phyloP scores from a whole-genome alignment of 2,888 invertebrate species.

The Drosophila parthenogenetica region DNA sequence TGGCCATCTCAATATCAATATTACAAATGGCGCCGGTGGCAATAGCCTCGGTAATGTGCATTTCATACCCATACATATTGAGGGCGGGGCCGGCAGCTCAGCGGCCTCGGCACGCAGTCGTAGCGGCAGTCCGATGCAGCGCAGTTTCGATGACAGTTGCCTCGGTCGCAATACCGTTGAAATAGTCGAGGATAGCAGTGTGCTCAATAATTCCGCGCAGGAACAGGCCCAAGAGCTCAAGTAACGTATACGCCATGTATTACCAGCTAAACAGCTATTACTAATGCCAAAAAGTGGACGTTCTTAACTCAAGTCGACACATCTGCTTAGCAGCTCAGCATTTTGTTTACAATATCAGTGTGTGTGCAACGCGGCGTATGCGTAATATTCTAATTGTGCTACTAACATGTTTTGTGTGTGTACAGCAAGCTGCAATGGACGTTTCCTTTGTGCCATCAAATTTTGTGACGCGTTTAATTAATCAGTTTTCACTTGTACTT shows the following conservation, averaged over 20 bases:
- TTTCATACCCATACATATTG: conserved; percentile 83
- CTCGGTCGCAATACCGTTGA: conserved; percentile 78
- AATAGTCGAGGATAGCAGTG: conserved; percentile 79
- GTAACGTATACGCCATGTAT: conserved; percentile 60
- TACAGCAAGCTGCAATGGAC: conserved; percentile 19
- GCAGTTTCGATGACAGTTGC: conserved; percentile 82
- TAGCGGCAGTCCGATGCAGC: conserved; percentile 71
- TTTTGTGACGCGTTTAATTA: conserved; percentile 49
- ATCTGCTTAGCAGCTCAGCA: conserved; percentile 16
- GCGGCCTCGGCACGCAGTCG: conserved; percentile 57
- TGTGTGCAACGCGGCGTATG: conserved; percentile 23
- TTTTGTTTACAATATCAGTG: conserved; percentile 35
- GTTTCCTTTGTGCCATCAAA: conserved; percentile 41
- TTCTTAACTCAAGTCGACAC: conserved; percentile 28
- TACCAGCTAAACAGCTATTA: conserved; percentile 14
- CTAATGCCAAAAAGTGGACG: conserved; percentile 24
- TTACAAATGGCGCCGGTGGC: conserved; percentile 80
- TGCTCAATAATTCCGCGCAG: conserved; percentile 48
- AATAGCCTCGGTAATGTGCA: conserved; percentile 83
- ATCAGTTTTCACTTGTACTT: conserved; percentile 24
- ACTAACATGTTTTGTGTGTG: conserved; percentile 21
- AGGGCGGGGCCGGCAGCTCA: conserved; percentile 56
- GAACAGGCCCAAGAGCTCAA: conserved; percentile 54
- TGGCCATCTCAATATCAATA: conserved; percentile 84
- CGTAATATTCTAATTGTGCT: conserved; percentile 19